Conservation (phyloP, 1,140 invertebrate genomes). For the Melitaea cinxia region DNA sequence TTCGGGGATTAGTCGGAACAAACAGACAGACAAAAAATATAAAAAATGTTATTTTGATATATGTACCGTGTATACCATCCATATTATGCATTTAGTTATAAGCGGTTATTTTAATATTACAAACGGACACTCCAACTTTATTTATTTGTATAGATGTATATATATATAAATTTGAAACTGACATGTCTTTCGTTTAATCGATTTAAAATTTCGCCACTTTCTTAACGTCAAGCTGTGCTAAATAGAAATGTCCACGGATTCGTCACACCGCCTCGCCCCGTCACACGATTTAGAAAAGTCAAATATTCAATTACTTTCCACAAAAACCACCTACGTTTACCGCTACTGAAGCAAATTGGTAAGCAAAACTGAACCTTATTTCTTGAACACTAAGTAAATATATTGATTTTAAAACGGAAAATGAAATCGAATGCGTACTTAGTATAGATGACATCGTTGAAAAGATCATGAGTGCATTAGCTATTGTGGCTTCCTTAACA, state of each 20-base stretch:
- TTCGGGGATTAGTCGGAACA: no score
- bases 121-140: no score
- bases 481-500: constrained; percentile 53
- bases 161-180: no score
- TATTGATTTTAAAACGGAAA: neutral
- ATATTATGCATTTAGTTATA: no score
- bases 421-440: constrained; percentile 50
- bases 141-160: no score
- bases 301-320: constrained; percentile 73
- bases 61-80: no score
- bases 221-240: constrained; percentile 3
- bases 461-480: constrained; percentile 71
- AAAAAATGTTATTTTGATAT: no score
- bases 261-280: constrained; percentile 61
- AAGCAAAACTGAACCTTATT: constrained; percentile 17
- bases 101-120: no score
- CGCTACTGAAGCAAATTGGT: neutral
- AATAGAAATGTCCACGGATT: constrained; percentile 41
- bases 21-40: no score
- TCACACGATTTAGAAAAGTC: constrained; percentile 73
- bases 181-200: no score
- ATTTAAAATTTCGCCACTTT: constrained; percentile 12
- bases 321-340: constrained; percentile 26
- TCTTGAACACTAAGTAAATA: neutral
- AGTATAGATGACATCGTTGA: constrained; percentile 51